Conservation (phyloP, 2,888 invertebrate genomes). For the Boloria euphrosyne region DNA sequence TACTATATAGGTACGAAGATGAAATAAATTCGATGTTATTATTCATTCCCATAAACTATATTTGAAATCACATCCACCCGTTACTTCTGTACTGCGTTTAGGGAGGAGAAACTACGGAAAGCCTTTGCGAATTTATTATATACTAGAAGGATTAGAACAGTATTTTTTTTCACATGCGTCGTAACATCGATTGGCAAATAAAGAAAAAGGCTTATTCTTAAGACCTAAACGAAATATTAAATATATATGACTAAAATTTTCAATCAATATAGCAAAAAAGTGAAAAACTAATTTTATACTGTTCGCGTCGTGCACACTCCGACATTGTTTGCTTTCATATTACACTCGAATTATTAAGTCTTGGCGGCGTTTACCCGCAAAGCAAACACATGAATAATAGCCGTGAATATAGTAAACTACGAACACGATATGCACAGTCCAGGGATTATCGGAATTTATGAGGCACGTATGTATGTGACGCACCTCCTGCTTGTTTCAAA, state of each 20-base stretch:
- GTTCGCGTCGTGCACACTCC: conserved; percentile 42
- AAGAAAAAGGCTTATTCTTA: too few species aligned
- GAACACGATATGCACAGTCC: conserved; percentile 61
- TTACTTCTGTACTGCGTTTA: too few species aligned
- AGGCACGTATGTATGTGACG: conserved; percentile 72
- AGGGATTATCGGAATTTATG: conserved; percentile 78
- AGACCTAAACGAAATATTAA: too few species aligned
- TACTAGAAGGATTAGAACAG: too few species aligned
- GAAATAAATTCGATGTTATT: too few species aligned
- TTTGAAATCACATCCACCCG: too few species aligned
- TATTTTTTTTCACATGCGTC: too few species aligned
- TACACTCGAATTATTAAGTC: conserved; percentile 67
- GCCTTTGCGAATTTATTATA: too few species aligned
- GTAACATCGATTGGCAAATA: too few species aligned
- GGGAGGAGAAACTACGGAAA: background rate
- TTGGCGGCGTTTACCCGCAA: conserved; percentile 65
- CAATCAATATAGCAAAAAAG: conserved; percentile 15
- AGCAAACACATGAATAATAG: conserved; percentile 72
- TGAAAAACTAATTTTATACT: conserved; percentile 36
- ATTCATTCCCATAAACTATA: too few species aligned
- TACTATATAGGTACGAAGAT: too few species aligned
- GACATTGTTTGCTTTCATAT: conserved; percentile 57
- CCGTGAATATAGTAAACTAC: conserved; percentile 65
- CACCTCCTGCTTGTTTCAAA: conserved; percentile 55
- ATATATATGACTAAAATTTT: background rate